A percentile compares a stretch with the other conserved stretches of the same genome.
Conservation (phyloP, 2,888 invertebrate species). For the Dryocosmus kuriphilus region DNA sequence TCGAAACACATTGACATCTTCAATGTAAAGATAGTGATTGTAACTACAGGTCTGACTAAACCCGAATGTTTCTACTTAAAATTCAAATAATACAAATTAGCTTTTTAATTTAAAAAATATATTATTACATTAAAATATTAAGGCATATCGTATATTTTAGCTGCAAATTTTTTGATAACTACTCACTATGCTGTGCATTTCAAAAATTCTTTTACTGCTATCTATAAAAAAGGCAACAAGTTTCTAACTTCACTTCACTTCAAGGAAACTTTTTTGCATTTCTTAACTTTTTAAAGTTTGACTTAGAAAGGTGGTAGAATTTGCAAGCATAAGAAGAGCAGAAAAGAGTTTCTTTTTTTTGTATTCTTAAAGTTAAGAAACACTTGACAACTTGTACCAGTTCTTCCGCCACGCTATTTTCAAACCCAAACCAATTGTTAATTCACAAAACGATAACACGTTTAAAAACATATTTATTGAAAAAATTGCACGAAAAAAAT, state of each 20-base stretch:
- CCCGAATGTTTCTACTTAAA: too few relatives aligned
- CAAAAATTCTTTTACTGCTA: neutral
- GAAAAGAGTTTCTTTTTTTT: constrained; percentile 11
- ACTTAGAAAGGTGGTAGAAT: constrained; percentile 1
- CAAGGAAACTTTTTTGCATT: constrained; percentile 3
- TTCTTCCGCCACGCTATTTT: neutral
- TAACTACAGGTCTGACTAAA: too few relatives aligned
- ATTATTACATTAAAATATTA: too few relatives aligned
- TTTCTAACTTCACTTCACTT: neutral
- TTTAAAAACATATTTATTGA: neutral
- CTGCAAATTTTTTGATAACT: neutral
- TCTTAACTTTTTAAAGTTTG: neutral
- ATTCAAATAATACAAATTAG: too few relatives aligned
- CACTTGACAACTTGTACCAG: neutral
- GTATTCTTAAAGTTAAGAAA: neutral
- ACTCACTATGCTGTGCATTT: neutral
- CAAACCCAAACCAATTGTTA: neutral
- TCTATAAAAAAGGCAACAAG: neutral
- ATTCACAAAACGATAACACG: too few relatives aligned
- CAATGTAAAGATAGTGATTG: too few relatives aligned
- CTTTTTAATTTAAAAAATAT: too few relatives aligned
- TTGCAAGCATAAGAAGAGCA: neutral
- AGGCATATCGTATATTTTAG: too few relatives aligned
- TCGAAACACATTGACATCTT: too few relatives aligned
- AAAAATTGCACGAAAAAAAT: neutral